A percentile compares a stretch with the other conserved stretches of the same genome.
phyloP scores from a whole-genome alignment of 2,797 vertebrate genomes.

The Cirrhinus mrigala region DNA sequence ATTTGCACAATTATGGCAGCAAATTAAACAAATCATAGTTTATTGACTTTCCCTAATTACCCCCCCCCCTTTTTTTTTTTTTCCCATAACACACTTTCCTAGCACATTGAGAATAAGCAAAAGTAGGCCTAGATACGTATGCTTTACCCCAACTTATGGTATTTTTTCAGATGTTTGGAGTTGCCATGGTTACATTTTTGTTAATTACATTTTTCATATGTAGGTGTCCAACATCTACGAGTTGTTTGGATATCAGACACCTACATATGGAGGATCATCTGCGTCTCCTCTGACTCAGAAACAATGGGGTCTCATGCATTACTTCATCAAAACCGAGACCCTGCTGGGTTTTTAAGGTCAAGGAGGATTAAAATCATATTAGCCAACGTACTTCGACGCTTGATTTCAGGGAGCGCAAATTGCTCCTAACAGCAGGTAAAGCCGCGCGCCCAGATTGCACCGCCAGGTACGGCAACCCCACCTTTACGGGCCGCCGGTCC shows the following conservation, averaged over 20 bases:
- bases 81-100: neutral
- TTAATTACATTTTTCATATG: neutral
- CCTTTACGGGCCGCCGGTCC: slow-evolving; percentile 31
- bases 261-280: slow-evolving; percentile 35
- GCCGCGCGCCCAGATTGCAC: slow-evolving; percentile 52
- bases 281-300: slow-evolving; percentile 27
- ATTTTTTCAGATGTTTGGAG: neutral
- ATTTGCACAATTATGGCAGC: too few relatives aligned
- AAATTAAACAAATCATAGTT: too few relatives aligned
- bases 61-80: too few relatives aligned
- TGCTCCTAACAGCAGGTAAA: slow-evolving; percentile 52
- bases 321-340: slow-evolving; percentile 29
- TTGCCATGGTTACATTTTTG: neutral
- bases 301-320: slow-evolving; percentile 30
- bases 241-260: neutral
- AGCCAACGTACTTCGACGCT: slow-evolving; percentile 34
- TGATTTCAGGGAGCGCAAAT: slow-evolving; percentile 49
- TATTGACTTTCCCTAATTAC: too few relatives aligned
- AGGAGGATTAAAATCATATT: slow-evolving; percentile 54
- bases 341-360: slow-evolving; percentile 45
- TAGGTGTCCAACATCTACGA: neutral
- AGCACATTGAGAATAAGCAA: neutral
- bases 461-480: slow-evolving; percentile 39
- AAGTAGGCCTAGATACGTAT: neutral
- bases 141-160: neutral